Evolutionary conservation across 92 coral and sea anemone species (phyloP).

Genomic region (Epizoanthus scotinus): DNA sequence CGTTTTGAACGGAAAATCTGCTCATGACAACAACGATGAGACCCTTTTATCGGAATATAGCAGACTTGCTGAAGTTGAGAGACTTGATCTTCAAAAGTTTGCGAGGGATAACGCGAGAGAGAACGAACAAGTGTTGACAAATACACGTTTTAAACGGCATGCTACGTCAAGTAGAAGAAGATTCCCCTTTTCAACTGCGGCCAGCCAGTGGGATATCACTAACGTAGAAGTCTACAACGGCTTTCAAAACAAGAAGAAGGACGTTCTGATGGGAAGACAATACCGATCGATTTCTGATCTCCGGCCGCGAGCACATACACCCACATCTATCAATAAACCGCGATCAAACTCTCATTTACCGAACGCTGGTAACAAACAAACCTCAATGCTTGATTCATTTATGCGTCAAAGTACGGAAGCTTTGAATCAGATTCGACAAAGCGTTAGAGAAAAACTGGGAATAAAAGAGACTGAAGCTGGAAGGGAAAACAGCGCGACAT

Average conservation of each 20-base stretch:
- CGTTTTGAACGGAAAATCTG: constrained; percentile 82
- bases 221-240: constrained; percentile 51
- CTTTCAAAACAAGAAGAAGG: constrained; percentile 31
- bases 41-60: constrained; percentile 83
- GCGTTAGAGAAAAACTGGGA: constrained; percentile 72
- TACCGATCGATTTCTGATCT: constrained; percentile 74
- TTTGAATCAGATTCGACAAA: constrained; percentile 72
- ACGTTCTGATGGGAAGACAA: constrained; percentile 38
- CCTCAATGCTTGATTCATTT: constrained; percentile 66
- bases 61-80: constrained; percentile 83
- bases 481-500: neutral
- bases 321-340: constrained; percentile 35
- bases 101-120: constrained; percentile 49
- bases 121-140: constrained; percentile 44
- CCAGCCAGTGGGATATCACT: constrained; percentile 81
- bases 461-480: constrained; percentile 42
- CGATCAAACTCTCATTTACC: constrained; percentile 69
- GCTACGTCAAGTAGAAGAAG: constrained; percentile 11
- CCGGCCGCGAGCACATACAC: constrained; percentile 39
- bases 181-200: constrained; percentile 64
- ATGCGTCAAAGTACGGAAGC: constrained; percentile 89
- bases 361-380: constrained; percentile 37
- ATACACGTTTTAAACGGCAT: constrained; percentile 19
- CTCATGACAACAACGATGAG: constrained; percentile 76
- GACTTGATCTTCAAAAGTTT: constrained; percentile 68